Conservation (phyloP, 2,113 vertebrate species). For the Pituophis catenifer region DNA sequence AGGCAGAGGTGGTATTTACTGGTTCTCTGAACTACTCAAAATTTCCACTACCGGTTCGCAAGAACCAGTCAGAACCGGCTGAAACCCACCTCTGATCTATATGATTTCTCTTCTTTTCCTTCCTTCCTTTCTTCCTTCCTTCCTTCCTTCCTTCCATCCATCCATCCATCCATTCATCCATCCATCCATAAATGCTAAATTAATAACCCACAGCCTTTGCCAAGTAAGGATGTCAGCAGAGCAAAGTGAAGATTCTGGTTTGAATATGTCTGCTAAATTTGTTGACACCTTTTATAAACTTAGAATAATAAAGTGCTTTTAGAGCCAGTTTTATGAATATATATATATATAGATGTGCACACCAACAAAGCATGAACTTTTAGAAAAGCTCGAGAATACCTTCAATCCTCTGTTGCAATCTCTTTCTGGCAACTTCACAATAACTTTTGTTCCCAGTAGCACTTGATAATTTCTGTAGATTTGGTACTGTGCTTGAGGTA, state of each 20-base stretch:
- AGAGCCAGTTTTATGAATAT: not conserved
- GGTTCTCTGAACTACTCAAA: no score
- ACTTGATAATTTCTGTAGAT: conserved; percentile 69
- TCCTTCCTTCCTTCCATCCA: no score
- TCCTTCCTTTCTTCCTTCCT: no score
- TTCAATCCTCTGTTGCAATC: conserved; percentile 81
- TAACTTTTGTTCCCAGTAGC: conserved; percentile 57
- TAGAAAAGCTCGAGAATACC: conserved; percentile 65
- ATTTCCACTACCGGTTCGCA: no score
- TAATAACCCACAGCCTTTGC: not conserved
- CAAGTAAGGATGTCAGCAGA: not conserved
- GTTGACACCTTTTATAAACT: conserved; percentile 6
- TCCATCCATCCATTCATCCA: not conserved
- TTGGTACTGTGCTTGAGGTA: conserved; percentile 61
- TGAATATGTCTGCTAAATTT: conserved; percentile 13
- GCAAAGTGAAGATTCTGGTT: not conserved
- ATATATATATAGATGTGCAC: not conserved
- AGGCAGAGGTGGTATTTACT: no score
- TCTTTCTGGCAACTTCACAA: conserved; percentile 70
- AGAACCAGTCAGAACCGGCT: no score
- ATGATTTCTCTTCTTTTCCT: not conserved
- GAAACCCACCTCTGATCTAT: not conserved
- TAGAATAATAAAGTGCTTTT: conserved; percentile 1
- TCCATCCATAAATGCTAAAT: not conserved
- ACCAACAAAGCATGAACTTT: not conserved